Conservation (phyloP, 2,797 vertebrate genomes). For the Acanthis flammea region DNA sequence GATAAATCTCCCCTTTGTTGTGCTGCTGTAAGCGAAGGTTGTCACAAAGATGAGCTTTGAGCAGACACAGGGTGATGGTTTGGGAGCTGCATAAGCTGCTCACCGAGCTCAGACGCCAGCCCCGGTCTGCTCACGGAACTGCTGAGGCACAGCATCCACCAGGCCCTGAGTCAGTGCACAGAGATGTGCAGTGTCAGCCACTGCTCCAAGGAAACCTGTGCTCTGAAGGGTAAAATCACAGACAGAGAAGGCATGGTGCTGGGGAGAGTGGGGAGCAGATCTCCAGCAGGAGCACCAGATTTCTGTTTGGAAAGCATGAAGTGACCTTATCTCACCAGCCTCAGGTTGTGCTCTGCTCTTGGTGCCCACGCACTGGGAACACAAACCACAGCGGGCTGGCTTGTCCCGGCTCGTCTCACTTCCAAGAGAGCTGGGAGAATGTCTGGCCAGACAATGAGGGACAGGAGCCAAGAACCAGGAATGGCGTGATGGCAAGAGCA, state of each 20-base stretch:
- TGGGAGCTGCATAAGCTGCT: not conserved
- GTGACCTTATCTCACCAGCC: not conserved
- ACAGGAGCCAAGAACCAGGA: not conserved
- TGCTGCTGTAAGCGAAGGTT: not conserved
- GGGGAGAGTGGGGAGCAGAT: not conserved
- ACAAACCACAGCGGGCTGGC: not conserved
- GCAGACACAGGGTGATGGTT: not conserved
- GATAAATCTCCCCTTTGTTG: not conserved
- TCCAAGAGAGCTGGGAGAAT: not conserved
- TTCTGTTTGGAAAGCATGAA: not conserved
- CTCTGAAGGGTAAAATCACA: not conserved
- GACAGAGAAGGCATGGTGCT: fast-evolving
- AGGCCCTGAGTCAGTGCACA: fast-evolving
- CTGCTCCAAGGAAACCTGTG: not conserved
- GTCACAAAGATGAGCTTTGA: not conserved
- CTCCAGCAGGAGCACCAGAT: not conserved
- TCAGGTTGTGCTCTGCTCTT: not conserved
- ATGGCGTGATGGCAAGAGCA: fast-evolving
- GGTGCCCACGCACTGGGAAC: not conserved
- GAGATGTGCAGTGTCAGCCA: not conserved
- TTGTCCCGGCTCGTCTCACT: not conserved
- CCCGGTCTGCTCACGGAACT: fast-evolving
- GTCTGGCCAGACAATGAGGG: not conserved
- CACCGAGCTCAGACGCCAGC: not conserved
- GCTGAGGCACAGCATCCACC: not conserved